These are phyloP conservation scores for Xestobium rufovillosum DNA, from an alignment of 2,888 invertebrate species.

Conservation along the genomic window DNA sequence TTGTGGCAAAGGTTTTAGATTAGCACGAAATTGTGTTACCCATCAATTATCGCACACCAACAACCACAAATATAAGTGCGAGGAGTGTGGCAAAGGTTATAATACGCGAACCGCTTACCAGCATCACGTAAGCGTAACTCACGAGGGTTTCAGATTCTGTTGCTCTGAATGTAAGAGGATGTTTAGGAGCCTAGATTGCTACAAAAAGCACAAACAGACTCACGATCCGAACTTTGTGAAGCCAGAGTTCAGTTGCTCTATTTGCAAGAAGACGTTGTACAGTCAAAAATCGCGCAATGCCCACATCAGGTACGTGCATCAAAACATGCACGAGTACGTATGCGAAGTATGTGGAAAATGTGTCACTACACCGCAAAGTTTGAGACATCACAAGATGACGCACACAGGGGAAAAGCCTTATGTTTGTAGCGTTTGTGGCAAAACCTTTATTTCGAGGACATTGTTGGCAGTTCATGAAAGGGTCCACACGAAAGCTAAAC, in stretches of 20 bases:
- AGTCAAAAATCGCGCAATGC: too few relatives aligned
- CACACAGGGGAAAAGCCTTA: constrained; percentile 28
- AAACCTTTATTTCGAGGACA: constrained; percentile 19
- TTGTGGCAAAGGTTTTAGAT: too few relatives aligned
- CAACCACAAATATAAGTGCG: too few relatives aligned
- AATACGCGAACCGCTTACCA: too few relatives aligned
- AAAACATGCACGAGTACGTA: constrained; percentile 16
- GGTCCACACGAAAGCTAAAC: constrained; percentile 21
- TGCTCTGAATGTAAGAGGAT: too few relatives aligned
- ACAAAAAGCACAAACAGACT: too few relatives aligned
- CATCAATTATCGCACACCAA: too few relatives aligned
- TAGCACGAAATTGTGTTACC: too few relatives aligned
- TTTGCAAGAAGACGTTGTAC: constrained; percentile 10
- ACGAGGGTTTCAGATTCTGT: too few relatives aligned
- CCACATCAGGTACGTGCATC: constrained; percentile 3
- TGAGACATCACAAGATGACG: constrained; percentile 33
- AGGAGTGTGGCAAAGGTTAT: too few relatives aligned
- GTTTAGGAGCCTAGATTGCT: too few relatives aligned
- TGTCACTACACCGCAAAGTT: constrained; percentile 17
- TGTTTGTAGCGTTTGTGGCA: constrained; percentile 25
- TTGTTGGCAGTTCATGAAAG: constrained; percentile 18
- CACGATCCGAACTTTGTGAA: constrained; percentile 7
- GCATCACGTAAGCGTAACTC: too few relatives aligned
- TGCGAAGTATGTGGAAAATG: constrained; percentile 31
- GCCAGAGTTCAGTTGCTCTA: constrained; percentile 6